These are phyloP conservation scores for Pungitius pungitius DNA, from an alignment of 2,113 vertebrate genomes.

Conservation along the genomic window DNA sequence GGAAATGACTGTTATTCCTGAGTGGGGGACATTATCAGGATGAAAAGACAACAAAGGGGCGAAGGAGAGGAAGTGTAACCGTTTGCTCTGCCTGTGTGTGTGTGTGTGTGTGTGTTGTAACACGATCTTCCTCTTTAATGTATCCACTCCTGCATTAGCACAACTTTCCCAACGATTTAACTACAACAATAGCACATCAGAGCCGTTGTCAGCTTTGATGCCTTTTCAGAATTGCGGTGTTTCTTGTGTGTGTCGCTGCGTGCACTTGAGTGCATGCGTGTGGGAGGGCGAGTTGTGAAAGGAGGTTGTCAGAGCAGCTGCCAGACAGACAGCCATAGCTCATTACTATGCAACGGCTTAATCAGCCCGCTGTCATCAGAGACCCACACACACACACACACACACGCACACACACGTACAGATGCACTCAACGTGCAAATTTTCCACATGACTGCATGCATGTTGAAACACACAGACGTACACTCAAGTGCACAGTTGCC, in stretches of 20 bases:
- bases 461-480: constrained; percentile 31
- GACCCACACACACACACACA: constrained; percentile 34
- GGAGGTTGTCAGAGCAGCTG: constrained; percentile 78
- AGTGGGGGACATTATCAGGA: constrained; percentile 57
- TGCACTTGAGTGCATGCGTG: constrained; percentile 32
- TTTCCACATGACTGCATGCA: constrained; percentile 59
- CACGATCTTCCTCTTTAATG: constrained; percentile 44
- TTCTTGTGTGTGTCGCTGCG: constrained; percentile 25
- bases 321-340: constrained; percentile 78
- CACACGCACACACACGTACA: constrained; percentile 40
- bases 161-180: constrained; percentile 53
- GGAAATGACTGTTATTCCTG: constrained; percentile 65
- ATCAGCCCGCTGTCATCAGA: constrained; percentile 79
- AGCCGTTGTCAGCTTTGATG: constrained; percentile 39
- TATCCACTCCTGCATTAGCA: constrained; percentile 31
- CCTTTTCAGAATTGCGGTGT: constrained; percentile 33
- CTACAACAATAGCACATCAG: constrained; percentile 18
- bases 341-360: constrained; percentile 84
- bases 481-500: constrained; percentile 24
- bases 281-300: constrained; percentile 72
- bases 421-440: constrained; percentile 71
- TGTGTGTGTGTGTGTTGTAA: constrained; percentile 44
- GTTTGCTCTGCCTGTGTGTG: constrained; percentile 6
- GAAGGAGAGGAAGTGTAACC: constrained; percentile 46
- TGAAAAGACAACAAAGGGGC: constrained; percentile 58